Evolutionary conservation across 2,113 vertebrate genomes (phyloP).

Genomic region (Kryptolebias marmoratus): DNA sequence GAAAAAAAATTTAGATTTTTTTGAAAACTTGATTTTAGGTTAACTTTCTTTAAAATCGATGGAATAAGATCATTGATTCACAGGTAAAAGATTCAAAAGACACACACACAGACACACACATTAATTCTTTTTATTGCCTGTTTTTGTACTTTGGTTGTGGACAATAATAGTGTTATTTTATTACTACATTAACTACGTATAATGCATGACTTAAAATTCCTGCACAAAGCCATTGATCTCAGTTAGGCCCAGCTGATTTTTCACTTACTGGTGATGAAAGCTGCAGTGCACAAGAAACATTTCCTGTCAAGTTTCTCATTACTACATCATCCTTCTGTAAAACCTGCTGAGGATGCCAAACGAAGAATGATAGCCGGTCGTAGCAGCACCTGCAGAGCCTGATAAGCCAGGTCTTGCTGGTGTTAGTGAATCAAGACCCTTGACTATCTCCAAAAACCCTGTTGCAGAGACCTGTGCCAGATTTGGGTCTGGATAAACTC

Average conservation of each 20-base stretch:
- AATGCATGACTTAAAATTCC: constrained; percentile 11
- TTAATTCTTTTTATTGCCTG: no score
- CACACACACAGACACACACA: no score
- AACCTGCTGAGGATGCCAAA: constrained; percentile 31
- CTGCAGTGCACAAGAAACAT: constrained; percentile 28
- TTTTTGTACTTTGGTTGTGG: no score
- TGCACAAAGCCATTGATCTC: background rate
- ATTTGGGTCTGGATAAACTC: constrained; percentile 56
- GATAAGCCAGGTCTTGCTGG: constrained; percentile 61
- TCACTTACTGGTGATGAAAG: background rate
- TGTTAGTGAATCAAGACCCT: constrained; percentile 65
- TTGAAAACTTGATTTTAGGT: no score
- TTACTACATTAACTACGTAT: constrained; percentile 2
- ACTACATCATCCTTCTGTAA: constrained; percentile 24
- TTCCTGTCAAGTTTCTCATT: constrained; percentile 39
- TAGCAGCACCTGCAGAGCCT: constrained; percentile 57
- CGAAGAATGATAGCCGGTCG: constrained; percentile 42
- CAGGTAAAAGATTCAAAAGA: no score
- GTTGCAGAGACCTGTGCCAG: constrained; percentile 49
- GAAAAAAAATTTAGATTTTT: no score
- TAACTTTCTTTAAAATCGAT: no score
- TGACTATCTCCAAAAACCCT: constrained; percentile 62
- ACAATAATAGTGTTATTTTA: background rate
- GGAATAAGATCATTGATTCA: no score
- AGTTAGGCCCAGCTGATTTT: background rate